A percentile compares a stretch with the other conserved stretches of the same genome.
These are phyloP conservation scores for Rhinoderma darwinii DNA, from an alignment of 2,113 vertebrate species.

Conservation along the genomic window DNA sequence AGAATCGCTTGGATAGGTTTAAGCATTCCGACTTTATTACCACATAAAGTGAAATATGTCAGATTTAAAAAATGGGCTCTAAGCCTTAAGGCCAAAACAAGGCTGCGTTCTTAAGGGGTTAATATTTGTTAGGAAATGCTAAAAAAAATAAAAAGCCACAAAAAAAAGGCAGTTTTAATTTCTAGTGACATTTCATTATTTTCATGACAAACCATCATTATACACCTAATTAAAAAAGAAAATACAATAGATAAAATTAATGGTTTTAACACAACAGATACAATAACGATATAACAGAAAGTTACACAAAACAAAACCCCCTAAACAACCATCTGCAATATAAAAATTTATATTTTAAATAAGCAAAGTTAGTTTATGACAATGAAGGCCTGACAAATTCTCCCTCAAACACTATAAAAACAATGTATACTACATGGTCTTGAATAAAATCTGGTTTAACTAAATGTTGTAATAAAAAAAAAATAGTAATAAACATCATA, in stretches of 20 bases:
- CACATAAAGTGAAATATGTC: no score
- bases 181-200: neutral
- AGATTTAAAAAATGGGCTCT: no score
- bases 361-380: neutral
- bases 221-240: neutral
- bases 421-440: neutral
- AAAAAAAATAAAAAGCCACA: neutral
- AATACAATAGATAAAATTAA: neutral
- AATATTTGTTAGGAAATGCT: neutral
- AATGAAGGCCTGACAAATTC: neutral
- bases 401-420: neutral
- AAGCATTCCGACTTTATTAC: no score
- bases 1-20: no score
- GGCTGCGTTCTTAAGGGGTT: no score
- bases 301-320: no score
- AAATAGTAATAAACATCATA: neutral
- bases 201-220: neutral
- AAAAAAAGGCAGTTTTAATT: neutral
- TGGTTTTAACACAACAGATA: no score
- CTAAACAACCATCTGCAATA: neutral
- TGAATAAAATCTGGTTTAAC: neutral
- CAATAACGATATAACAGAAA: no score
- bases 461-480: neutral
- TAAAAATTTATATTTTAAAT: neutral
- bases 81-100: no score